Base-by-base conservation (phyloP, 1,140 invertebrate species). In the Eriocheir sinensis region DNA sequence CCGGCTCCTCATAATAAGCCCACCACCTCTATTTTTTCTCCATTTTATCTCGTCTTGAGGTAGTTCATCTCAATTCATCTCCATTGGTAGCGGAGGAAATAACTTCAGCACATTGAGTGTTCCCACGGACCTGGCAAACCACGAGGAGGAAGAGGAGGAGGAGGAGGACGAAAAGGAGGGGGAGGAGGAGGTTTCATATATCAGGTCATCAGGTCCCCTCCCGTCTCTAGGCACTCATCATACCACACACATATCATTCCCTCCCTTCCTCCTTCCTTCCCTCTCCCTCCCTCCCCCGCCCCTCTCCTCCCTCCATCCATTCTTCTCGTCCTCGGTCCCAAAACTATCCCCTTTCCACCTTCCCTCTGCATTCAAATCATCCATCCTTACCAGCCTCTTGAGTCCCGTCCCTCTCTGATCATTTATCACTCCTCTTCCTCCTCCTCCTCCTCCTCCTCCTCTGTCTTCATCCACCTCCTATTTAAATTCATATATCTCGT, bases 301-400 rank as follows among this genome's bases (percentile, higher is more conserved):
- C 4, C n/a, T n/a, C n/a, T n/a, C n/a, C n/a, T n/a, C n/a, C n/a
- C n/a, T n/a, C 4, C 9, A 12, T 53, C 48, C 21, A 9, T 9
- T 53, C 60, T n/a, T 72, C 60, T 72, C 17, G 60, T 72, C 60
- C 21, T n/a, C 60, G 21, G n/a, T 4, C 21, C 60, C 60, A 27
- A 72, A 72, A 72, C 60, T 72, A 72, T 72, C 60, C 60, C 60
- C 60, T 72, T 72, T 72, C 60, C 60, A 72, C 60, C 21, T 21
- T 72, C 8, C 60, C 60, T 72, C 60, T 72, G 60, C 60, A 72
- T 72, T 72, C 60, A 72, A 72, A 72, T 72, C 27, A n/a, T 72
- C 21, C 60, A n/a, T 72, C 60, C 60, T 72, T 72, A n/a, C 60
- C 60, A 72, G 44, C 60, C 60, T 72, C 60, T 72, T 72, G 3